Conservation (phyloP, 1,140 invertebrate species). For the Hetaerina americana region DNA sequence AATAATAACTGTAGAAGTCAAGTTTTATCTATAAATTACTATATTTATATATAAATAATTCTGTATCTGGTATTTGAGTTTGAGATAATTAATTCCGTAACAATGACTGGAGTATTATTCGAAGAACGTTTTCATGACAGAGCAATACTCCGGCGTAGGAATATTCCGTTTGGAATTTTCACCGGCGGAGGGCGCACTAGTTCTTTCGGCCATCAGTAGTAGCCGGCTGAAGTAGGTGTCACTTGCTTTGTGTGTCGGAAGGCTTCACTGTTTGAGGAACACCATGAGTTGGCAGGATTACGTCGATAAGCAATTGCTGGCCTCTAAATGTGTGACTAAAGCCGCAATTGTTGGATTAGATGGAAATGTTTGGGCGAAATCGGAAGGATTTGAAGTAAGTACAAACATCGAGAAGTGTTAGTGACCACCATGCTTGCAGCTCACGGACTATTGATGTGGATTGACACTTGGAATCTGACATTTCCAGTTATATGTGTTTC, state of each 20-base stretch:
- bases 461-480: conserved; percentile 3
- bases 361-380: conserved; percentile 89
- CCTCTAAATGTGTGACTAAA: conserved; percentile 82
- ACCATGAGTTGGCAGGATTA: conserved; percentile 97
- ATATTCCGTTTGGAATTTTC: background rate
- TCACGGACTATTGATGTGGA: conserved; percentile 22
- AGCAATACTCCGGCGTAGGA: too few relatives aligned
- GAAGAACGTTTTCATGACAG: too few relatives aligned
- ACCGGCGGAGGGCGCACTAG: background rate
- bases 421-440: conserved; percentile 30
- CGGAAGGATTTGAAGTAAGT: conserved; percentile 84
- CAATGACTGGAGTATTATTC: too few relatives aligned
- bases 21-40: too few relatives aligned
- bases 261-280: conserved; percentile 15
- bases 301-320: conserved; percentile 91
- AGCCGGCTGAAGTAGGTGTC: background rate
- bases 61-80: too few relatives aligned
- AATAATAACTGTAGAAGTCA: too few relatives aligned
- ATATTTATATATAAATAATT: too few relatives aligned
- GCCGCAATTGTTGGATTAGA: conserved; percentile 89
- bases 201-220: background rate
- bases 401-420: conserved; percentile 11
- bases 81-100: too few relatives aligned
- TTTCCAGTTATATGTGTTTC: background rate
- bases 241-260: background rate